Conservation (phyloP, 2,113 vertebrate species). For the Octodon degus region DNA sequence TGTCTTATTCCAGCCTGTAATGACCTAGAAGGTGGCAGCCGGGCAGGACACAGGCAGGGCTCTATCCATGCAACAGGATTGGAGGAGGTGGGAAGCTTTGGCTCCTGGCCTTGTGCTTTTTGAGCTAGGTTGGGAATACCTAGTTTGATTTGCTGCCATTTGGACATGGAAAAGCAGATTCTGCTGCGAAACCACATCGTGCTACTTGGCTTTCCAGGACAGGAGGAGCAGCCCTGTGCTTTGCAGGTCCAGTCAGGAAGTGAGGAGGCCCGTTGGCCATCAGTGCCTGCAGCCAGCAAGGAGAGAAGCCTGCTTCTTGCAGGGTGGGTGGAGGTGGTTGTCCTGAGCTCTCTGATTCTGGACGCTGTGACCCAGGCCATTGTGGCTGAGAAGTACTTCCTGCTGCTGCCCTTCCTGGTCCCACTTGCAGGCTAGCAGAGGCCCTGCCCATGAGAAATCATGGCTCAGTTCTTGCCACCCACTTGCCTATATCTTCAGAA, state of each 20-base stretch:
- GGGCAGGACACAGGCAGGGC: neutral
- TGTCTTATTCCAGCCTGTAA: neutral
- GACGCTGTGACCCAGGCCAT: neutral
- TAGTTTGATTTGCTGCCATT: conserved; percentile 23
- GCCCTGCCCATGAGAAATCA: neutral
- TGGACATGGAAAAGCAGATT: neutral
- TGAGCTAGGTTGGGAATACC: neutral
- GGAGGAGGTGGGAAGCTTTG: neutral
- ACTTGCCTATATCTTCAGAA: neutral
- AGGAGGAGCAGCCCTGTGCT: neutral
- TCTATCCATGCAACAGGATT: neutral
- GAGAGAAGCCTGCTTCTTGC: neutral
- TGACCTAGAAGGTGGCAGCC: neutral
- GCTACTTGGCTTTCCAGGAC: neutral
- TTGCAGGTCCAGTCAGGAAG: neutral
- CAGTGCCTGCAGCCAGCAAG: neutral
- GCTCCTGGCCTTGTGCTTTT: neutral
- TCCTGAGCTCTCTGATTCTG: neutral
- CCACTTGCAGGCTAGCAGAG: neutral
- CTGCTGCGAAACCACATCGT: neutral
- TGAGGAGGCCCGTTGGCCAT: neutral
- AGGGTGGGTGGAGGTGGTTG: neutral
- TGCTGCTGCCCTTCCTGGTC: neutral
- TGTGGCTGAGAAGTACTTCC: neutral
- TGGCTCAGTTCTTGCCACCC: neutral